phyloP scores from a whole-genome alignment of 2,888 invertebrate genomes.

The Scelioninae gen. 2 region DNA sequence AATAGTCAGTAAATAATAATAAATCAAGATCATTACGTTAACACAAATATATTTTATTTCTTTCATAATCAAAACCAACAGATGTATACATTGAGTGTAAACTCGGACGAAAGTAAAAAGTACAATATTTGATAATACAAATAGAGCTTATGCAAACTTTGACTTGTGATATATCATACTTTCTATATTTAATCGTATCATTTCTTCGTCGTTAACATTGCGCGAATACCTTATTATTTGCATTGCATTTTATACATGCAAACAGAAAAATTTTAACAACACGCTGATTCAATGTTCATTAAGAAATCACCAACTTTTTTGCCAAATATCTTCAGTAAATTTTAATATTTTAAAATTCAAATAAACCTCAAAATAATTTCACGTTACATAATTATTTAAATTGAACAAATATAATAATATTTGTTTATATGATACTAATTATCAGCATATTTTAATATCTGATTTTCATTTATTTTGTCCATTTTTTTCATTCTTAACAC shows the following conservation, averaged over 20 bases:
- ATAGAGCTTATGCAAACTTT: slow-evolving; percentile 47
- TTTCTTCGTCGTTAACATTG: slow-evolving; percentile 24
- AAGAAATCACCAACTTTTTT: too few species aligned
- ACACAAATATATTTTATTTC: slow-evolving; percentile 54
- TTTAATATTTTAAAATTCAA: too few species aligned
- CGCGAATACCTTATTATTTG: slow-evolving; percentile 5
- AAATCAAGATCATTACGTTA: slow-evolving; percentile 25
- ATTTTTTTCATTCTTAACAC: too few species aligned
- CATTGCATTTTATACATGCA: slow-evolving; percentile 24
- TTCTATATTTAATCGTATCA: slow-evolving; percentile 31
- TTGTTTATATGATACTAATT: too few species aligned
- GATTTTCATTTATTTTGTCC: too few species aligned
- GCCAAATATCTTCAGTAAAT: too few species aligned
- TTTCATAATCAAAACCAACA: slow-evolving; percentile 48
- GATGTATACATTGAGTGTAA: slow-evolving; percentile 45
- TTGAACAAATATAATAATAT: too few species aligned
- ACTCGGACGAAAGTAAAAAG: slow-evolving; percentile 45
- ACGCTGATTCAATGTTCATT: too few species aligned
- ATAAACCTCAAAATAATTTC: too few species aligned
- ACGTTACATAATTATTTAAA: too few species aligned
- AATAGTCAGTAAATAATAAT: not conserved
- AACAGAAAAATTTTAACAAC: too few species aligned
- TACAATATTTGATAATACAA: slow-evolving; percentile 41
- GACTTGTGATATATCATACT: slow-evolving; percentile 38
- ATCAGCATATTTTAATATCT: too few species aligned